Conservation (phyloP, 2,888 invertebrate species). For the Hetaerina titia region DNA sequence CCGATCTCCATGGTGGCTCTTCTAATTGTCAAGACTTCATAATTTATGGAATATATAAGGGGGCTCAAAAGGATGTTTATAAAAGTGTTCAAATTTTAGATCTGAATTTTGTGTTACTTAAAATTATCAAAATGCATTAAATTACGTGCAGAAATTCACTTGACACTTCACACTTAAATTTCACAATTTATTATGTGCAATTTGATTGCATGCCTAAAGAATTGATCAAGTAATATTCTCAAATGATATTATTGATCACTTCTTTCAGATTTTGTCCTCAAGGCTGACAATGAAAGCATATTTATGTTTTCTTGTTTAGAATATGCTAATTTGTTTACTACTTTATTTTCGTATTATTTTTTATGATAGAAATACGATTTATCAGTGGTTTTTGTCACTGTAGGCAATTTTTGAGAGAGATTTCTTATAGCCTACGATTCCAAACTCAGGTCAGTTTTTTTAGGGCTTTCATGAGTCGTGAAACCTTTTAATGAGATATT, state of each 20-base stretch:
- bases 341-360: not conserved
- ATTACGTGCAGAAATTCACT: too few relatives aligned
- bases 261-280: too few relatives aligned
- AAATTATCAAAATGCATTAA: too few relatives aligned
- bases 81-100: too few relatives aligned
- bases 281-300: too few relatives aligned
- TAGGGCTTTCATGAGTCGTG: not conserved
- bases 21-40: not conserved
- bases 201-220: too few relatives aligned
- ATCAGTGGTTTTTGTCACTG: not conserved
- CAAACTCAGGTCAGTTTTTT: not conserved
- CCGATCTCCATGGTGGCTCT: not conserved
- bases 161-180: too few relatives aligned
- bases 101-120: too few relatives aligned
- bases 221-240: too few relatives aligned
- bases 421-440: not conserved
- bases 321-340: not conserved
- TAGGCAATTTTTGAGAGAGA: not conserved
- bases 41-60: not conserved
- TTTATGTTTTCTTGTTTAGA: not conserved
- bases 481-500: not conserved
- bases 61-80: not conserved
- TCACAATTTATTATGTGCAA: too few relatives aligned
- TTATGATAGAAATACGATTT: not conserved
- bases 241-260: too few relatives aligned